Base-by-base conservation (phyloP, 2,888 invertebrate species). In the Digitonthophagus gazella region DNA sequence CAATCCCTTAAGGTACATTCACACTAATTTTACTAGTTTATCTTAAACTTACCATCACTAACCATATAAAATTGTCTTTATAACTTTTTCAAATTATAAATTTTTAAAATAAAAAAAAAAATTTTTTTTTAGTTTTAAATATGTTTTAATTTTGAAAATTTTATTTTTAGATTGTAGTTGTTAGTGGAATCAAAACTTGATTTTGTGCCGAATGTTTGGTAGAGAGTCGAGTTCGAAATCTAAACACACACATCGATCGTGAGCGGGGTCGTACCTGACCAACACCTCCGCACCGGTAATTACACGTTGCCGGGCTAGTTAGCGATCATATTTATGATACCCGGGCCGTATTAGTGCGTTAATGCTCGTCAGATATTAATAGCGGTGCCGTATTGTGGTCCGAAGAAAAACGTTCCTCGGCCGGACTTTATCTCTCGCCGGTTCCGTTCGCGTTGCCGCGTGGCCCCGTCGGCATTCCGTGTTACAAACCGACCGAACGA, bases 331-430 rank as follows among this genome's bases (percentile, higher is more conserved):
- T 77, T 78, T 78, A 77, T 78, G 76, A 73, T 75, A 74, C 75
- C 76, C 77, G 75, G 72, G 76, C 77, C 78, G 76, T 77, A 78
- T 78, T 78, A 78, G 77, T 77, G 77, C 76, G 78, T 78, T 78
- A 78, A 78, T 78, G 74, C 76, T 74, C 75, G 74, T 75, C 75
- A 74, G 76, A 75, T 78, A 76, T 77, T 77, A 76, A 78, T 76
- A 75, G 76, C 74, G 73, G 72, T 67, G 66, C 68, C 69, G 66
- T 73, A 74, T 74, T 75, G 65, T 61, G 66, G 58, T 66, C 61
- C 67, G 71, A 65, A 28, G 64, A 44, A 65, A 65, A 61, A 19
- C 15, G 57, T 57, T 15, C 57, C 54, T 44, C 54, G 54, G 54
- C 15, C 57, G 15, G n/a, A 61, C 61, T 61, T 44, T 61, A 61